A percentile compares a stretch with the other conserved stretches of the same genome.
These are phyloP conservation scores for Cyrtonyx montezumae DNA, from an alignment of 2,113 vertebrate genomes.

Conservation along the genomic window DNA sequence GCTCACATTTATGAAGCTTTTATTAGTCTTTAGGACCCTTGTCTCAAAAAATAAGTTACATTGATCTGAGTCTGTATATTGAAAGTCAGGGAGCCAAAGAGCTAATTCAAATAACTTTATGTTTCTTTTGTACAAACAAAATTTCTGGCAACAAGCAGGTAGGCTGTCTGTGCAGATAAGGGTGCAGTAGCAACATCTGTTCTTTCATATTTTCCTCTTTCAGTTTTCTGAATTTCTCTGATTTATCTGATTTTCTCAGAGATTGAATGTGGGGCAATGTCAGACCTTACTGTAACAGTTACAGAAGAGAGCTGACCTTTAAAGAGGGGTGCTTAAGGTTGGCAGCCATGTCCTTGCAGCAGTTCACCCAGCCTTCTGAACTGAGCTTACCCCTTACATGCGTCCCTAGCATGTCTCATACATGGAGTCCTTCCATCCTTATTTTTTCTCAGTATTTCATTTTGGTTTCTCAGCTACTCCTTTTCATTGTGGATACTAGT, in stretches of 20 bases:
- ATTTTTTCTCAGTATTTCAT: background rate
- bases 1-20: background rate
- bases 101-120: background rate
- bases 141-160: background rate
- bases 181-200: background rate
- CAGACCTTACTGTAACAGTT: background rate
- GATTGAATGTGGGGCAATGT: background rate
- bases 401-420: background rate
- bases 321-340: background rate
- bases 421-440: background rate
- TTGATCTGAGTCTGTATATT: background rate
- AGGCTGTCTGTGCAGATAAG: background rate
- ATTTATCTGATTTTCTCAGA: background rate
- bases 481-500: background rate
- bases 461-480: background rate
- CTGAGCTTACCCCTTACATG: fast-evolving
- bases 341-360: background rate
- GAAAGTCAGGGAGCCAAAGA: background rate
- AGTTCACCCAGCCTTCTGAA: background rate
- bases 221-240: background rate
- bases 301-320: background rate
- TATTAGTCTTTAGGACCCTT: background rate
- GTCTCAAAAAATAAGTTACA: background rate
- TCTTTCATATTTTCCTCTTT: background rate
- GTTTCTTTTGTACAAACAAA: background rate